A percentile compares a stretch with the other conserved stretches of the same genome.
phyloP scores from a whole-genome alignment of 2,113 vertebrate genomes.

The Amia ocellicauda region DNA sequence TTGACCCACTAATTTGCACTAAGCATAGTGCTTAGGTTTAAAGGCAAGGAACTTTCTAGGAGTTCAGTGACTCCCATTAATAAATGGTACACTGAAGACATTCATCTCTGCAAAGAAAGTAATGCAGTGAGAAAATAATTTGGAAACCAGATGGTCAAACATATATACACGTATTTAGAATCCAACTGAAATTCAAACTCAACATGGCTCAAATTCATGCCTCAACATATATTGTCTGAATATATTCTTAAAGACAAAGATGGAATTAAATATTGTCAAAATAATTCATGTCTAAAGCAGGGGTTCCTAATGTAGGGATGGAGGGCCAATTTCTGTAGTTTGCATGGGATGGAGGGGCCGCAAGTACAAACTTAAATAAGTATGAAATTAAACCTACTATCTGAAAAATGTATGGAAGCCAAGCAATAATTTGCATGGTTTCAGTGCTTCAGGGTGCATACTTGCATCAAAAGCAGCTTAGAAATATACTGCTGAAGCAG shows the following conservation, averaged over 20 bases:
- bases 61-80: neutral
- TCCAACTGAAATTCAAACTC: neutral
- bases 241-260: too few relatives aligned
- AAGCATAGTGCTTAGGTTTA: conserved; percentile 46
- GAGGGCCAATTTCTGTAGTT: too few relatives aligned
- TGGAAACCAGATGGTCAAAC: conserved; percentile 12
- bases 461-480: neutral
- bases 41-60: conserved; percentile 23
- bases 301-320: too few relatives aligned
- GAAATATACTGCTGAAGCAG: conserved; percentile 6
- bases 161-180: conserved; percentile 2
- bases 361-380: too few relatives aligned
- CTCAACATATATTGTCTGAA: too few relatives aligned
- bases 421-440: conserved; percentile 5
- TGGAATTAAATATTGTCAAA: too few relatives aligned
- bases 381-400: conserved; percentile 10
- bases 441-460: neutral
- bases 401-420: neutral
- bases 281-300: too few relatives aligned
- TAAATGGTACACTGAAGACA: conserved; percentile 31
- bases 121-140: too few relatives aligned
- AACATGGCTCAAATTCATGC: too few relatives aligned
- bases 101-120: conserved; percentile 14
- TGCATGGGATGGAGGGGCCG: too few relatives aligned
- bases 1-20: conserved; percentile 62